Evolutionary conservation across 2,797 vertebrate species (phyloP).

Genomic region (Leptoclinus maculatus): DNA sequence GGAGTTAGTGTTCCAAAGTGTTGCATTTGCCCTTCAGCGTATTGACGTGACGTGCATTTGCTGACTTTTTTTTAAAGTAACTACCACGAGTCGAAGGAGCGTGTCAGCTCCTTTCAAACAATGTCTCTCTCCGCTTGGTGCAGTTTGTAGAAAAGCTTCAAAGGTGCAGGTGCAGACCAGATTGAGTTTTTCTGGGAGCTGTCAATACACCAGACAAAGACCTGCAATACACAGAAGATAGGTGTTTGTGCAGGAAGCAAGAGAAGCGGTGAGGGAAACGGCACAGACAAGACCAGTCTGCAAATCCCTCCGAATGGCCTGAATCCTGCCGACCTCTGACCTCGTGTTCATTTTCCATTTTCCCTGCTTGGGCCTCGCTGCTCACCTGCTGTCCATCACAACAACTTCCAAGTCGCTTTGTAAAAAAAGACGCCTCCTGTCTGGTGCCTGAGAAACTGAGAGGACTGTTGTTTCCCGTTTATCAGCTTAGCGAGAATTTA

Average conservation of each 20-base stretch:
- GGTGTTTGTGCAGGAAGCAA: conserved; percentile 16
- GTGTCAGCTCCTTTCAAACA: conserved; percentile 60
- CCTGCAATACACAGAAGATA: conserved; percentile 30
- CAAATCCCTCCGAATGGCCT: conserved; percentile 42
- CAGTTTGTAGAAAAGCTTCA: conserved; percentile 50
- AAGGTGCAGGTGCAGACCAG: conserved; percentile 53
- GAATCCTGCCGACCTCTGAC: conserved; percentile 47
- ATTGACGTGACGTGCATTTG: conserved; percentile 50
- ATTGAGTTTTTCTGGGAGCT: conserved; percentile 54
- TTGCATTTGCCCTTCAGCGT: conserved; percentile 58
- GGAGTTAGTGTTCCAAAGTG: conserved; percentile 48
- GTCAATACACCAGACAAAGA: conserved; percentile 60
- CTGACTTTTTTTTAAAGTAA: conserved; percentile 21
- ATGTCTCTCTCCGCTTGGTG: conserved; percentile 40
- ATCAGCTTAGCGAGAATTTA: conserved; percentile 79
- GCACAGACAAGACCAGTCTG: conserved; percentile 33
- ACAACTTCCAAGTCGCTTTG: conserved; percentile 32
- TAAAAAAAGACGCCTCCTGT: conserved; percentile 53
- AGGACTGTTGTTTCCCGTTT: conserved; percentile 66
- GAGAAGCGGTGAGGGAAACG: conserved; percentile 20
- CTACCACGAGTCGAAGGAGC: conserved; percentile 10
- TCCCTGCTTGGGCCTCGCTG: conserved; percentile 29
- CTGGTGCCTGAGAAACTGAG: conserved; percentile 54
- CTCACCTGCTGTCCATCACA: conserved; percentile 55
- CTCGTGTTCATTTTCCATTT: conserved; percentile 46